phyloP scores from a whole-genome alignment of 2,888 invertebrate genomes.

The Dendrolimus houi region DNA sequence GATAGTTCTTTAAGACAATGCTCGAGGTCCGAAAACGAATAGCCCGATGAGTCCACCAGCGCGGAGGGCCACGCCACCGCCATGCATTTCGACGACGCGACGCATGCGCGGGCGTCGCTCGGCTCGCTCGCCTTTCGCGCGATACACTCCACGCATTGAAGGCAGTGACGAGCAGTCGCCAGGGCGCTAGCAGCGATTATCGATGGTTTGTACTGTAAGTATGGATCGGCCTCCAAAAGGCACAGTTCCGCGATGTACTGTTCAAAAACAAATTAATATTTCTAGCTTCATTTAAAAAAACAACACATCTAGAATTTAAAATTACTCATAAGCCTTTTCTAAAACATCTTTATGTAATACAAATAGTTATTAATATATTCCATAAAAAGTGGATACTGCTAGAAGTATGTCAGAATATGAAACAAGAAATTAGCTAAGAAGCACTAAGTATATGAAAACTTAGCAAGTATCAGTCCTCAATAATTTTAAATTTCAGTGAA shows the following conservation, averaged over 20 bases:
- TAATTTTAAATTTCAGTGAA: no score
- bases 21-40: slow-evolving; percentile 77
- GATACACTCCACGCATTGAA: slow-evolving; percentile 56
- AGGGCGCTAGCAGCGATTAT: slow-evolving; percentile 87
- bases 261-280: slow-evolving; percentile 3
- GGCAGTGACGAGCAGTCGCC: slow-evolving; percentile 86
- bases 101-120: neutral
- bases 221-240: slow-evolving; percentile 91
- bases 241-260: slow-evolving; percentile 91
- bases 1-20: slow-evolving; percentile 81
- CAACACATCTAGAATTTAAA: no score
- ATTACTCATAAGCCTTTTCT: no score
- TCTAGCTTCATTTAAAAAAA: no score
- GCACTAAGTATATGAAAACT: no score
- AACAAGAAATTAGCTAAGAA: no score
- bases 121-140: neutral
- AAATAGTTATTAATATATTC: no score
- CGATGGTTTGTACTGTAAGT: slow-evolving; percentile 88
- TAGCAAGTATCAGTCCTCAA: no score
- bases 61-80: slow-evolving; percentile 80
- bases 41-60: slow-evolving; percentile 81
- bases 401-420: no score
- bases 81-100: slow-evolving; percentile 21
- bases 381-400: no score
- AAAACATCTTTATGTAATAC: no score